Percentiles rank a stretch among this genome's conserved stretches.
Evolutionary conservation across 1,140 invertebrate species (phyloP).

Genomic region (Hestina assimilis): DNA sequence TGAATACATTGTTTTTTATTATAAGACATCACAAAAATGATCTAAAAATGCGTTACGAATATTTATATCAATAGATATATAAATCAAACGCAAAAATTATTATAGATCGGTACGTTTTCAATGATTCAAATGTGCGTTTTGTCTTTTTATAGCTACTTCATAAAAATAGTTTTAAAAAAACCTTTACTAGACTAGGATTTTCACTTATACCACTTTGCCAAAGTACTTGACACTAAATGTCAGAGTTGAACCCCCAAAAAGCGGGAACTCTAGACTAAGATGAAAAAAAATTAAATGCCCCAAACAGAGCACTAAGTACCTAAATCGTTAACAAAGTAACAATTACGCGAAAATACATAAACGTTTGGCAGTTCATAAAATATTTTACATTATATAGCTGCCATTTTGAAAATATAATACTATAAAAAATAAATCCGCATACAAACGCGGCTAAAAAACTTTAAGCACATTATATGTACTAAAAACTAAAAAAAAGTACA

Average conservation of each 20-base stretch:
- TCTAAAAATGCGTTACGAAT: constrained; percentile 43
- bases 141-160: constrained; percentile 3
- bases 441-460: constrained; percentile 24
- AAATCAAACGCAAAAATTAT: constrained; percentile 53
- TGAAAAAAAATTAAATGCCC: constrained; percentile 29
- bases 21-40: constrained; percentile 9
- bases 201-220: constrained; percentile 31
- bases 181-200: constrained; percentile 36
- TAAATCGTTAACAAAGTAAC: constrained; percentile 37
- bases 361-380: constrained; percentile 48
- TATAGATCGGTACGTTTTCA: neutral
- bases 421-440: constrained; percentile 41
- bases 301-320: constrained; percentile 41
- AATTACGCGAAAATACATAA: constrained; percentile 39
- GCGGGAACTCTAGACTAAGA: constrained; percentile 23
- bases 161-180: constrained; percentile 4
- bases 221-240: constrained; percentile 32
- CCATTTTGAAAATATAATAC: constrained; percentile 43
- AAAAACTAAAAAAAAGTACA: constrained; percentile 50
- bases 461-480: constrained; percentile 54
- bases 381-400: constrained; percentile 38
- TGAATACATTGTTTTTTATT: too few species aligned
- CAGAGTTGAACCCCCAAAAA: constrained; percentile 31
- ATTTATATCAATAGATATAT: constrained; percentile 64
- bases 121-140: neutral